Evolutionary conservation across 2,888 invertebrate species (phyloP).

Genomic region (Cryptus armator): DNA sequence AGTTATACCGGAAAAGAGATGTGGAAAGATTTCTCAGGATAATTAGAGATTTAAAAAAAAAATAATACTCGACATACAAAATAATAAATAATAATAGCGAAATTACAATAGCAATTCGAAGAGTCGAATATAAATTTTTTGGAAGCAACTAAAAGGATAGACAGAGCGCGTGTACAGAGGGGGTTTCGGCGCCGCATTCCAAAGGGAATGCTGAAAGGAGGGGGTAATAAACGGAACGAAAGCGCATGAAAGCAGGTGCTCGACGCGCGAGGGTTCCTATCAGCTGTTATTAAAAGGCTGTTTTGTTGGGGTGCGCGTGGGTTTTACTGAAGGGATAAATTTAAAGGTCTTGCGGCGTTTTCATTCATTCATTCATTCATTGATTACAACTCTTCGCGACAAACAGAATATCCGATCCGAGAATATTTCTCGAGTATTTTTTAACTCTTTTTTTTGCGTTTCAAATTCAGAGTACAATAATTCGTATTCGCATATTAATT

Average conservation of each 20-base stretch:
- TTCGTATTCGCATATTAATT: too few species aligned
- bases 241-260: constrained; percentile 28
- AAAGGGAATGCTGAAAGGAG: constrained; percentile 9
- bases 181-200: neutral
- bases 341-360: constrained; percentile 20
- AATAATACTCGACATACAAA: too few species aligned
- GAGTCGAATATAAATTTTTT: neutral
- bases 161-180: neutral
- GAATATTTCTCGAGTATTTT: neutral
- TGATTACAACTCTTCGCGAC: neutral
- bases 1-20: too few species aligned
- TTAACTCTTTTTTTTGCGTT: too few species aligned
- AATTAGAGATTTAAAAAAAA: too few species aligned
- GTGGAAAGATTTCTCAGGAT: too few species aligned
- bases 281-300: constrained; percentile 44
- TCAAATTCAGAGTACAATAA: too few species aligned
- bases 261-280: constrained; percentile 1
- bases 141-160: neutral
- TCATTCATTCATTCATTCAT: constrained; percentile 16
- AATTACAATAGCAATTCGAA: neutral
- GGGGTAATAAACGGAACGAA: constrained; percentile 7
- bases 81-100: constrained; percentile 10
- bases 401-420: neutral
- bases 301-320: neutral
- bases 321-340: neutral